These are phyloP conservation scores for Chalcosyrphus nemorum DNA, from an alignment of 2,888 invertebrate species.

Conservation along the genomic window DNA sequence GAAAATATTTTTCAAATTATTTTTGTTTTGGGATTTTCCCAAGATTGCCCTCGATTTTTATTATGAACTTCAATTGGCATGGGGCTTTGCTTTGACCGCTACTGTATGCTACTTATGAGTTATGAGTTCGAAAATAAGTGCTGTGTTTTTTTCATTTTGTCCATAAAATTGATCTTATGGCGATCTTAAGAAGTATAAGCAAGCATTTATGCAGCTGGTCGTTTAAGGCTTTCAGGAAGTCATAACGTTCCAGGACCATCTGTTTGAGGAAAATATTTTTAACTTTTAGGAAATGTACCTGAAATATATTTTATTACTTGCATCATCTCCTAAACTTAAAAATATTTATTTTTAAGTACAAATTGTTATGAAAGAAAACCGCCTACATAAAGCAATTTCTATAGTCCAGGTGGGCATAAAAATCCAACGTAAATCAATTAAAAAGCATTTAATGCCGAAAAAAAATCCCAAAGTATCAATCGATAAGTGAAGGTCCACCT, in stretches of 20 bases:
- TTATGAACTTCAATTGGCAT: neutral
- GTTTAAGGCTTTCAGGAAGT: neutral
- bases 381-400: neutral
- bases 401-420: neutral
- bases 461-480: neutral
- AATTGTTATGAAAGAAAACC: neutral
- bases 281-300: neutral
- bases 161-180: no score
- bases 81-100: neutral
- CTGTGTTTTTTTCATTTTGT: no score
- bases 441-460: neutral
- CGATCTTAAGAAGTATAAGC: no score
- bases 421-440: neutral
- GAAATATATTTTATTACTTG: neutral
- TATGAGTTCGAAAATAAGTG: neutral
- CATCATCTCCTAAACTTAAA: neutral
- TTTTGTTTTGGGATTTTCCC: neutral
- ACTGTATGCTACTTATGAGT: neutral
- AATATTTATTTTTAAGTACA: neutral
- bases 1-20: neutral
- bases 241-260: no score
- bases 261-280: no score
- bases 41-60: conserved; percentile 18
- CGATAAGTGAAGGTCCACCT: neutral
- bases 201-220: no score